phyloP scores from a whole-genome alignment of 2,797 vertebrate species.

The Acipenser ruthenus region DNA sequence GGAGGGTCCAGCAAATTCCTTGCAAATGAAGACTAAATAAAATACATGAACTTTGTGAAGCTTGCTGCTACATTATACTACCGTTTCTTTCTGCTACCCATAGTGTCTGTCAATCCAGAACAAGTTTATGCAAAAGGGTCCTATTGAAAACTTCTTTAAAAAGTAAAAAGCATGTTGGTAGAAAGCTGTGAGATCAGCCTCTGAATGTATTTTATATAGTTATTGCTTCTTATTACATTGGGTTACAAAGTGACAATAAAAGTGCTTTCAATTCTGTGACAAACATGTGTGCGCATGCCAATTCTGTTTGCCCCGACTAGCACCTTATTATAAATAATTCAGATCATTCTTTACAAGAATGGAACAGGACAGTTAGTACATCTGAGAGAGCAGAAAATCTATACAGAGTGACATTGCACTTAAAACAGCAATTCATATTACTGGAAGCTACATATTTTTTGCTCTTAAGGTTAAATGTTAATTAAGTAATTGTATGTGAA shows the following conservation, averaged over 20 bases:
- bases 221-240: too few species aligned
- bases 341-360: conserved; percentile 47
- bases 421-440: conserved; percentile 65
- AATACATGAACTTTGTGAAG: too few species aligned
- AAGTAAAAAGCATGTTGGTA: too few species aligned
- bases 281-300: conserved; percentile 63
- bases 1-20: too few species aligned
- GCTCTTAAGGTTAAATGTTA: conserved; percentile 48
- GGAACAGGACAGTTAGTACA: conserved; percentile 54
- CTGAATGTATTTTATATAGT: too few species aligned
- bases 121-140: too few species aligned
- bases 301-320: conserved; percentile 51
- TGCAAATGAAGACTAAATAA: too few species aligned
- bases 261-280: conserved; percentile 57
- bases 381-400: conserved; percentile 65
- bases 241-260: conserved; percentile 11
- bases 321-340: conserved; percentile 72
- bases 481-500: conserved; percentile 42
- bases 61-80: too few species aligned
- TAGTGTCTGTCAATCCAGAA: too few species aligned
- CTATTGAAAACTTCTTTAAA: too few species aligned
- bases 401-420: conserved; percentile 61
- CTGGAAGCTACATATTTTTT: conserved; percentile 45
- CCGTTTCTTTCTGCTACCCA: too few species aligned
- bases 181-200: too few species aligned